Evolutionary conservation across 2,113 vertebrate genomes (phyloP), one percentile per base, ranked within the genome.

Genomic region (Apteryx owenii): DNA sequence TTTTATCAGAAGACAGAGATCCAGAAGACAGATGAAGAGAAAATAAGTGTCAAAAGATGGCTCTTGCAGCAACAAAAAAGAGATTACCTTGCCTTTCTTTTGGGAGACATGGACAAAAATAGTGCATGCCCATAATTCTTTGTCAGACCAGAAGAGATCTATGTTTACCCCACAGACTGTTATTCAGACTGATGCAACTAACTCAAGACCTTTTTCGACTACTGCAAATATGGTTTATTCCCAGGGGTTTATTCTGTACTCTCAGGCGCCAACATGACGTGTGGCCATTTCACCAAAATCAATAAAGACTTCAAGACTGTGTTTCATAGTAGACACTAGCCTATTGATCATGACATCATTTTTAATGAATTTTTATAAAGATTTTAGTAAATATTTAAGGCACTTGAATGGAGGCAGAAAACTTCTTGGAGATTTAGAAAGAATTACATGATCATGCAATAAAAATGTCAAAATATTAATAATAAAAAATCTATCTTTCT

Each of bases 391-490:
- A 71, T 4, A 1, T 90, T 93, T 95, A 83, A 85, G 54, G 46
- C 18, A 46, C 42, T 68, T 80, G 19, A 48, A 77, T 33, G 23
- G 54, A 80, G 26, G 42, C 21, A 77, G 87, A 93, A 82, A 89
- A 70, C 64, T 85, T 88, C 31, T 20, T 51, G 73, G 54, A 85
- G 84, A 89, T 92, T 83, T 88, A 94, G 89, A 42, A 64, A 23
- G 29, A 88, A 58, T 87, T 90, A 48, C 25, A 53, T 72, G 38
- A 73, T 85, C 38, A 70, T 17, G 33, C 12, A 88, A 31, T 92
- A 89, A 95, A 95, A 94, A 76, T 88, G 50, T 91, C 84, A 85
- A 89, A 95, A 85, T 77, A 85, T 33, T 91, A 87, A 26, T 69
- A 89, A 76, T 58, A 46, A 46, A 89, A 61, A 12, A 33, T 26